Base-by-base conservation (phyloP, 2,797 vertebrate species). In the Intellagama lesueurii region DNA sequence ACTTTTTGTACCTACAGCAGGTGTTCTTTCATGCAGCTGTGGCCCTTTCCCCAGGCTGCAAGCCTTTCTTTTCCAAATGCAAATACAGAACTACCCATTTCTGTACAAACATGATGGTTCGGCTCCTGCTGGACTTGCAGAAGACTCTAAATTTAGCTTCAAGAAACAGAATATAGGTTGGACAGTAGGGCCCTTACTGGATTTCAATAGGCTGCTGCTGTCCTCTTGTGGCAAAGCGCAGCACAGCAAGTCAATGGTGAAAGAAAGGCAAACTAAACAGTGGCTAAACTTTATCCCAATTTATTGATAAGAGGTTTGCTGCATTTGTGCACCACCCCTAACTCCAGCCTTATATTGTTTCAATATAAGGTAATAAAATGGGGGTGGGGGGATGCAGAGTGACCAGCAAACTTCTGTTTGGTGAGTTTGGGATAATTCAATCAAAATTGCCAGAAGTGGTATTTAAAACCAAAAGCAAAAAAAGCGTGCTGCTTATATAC, bases 151-250 rank as follows among this genome's bases (percentile, higher is more conserved):
- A 40, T 22, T 64, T 64, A 64, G 60, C 16, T 64, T 19, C 7
- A 72, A 30, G 28, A 72, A 72, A 12, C 2, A 30, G 70, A 16
- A 12, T 78, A 1, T 69, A 26, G 0, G 49, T 22, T 0, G 8
- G 30, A 2, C 1, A 0, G 2, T 16, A 47, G 0, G 49, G 0
- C 0, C 26, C 87, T 88, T 52, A 2, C 4, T 1, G 81, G 0
- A 1, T 60, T 93, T 91, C 49, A 2, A 1, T 1, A 64, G 86
- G 87, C 49, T 84, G 81, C 70, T 88, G 92, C 69, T 92, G 95
- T 94, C 93, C 94, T 79, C 95, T 95, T 83, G 80, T 83, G 90
- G 64, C 30, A 26, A 24, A 68, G 5, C n/a, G 17, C 22, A 35
- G 79, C 35, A 83, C 17, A 77, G 68, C 73, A 68, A 28, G 72